These are phyloP conservation scores for Holacanthus passer DNA, from an alignment of 2,113 vertebrate species.

Conservation along the genomic window DNA sequence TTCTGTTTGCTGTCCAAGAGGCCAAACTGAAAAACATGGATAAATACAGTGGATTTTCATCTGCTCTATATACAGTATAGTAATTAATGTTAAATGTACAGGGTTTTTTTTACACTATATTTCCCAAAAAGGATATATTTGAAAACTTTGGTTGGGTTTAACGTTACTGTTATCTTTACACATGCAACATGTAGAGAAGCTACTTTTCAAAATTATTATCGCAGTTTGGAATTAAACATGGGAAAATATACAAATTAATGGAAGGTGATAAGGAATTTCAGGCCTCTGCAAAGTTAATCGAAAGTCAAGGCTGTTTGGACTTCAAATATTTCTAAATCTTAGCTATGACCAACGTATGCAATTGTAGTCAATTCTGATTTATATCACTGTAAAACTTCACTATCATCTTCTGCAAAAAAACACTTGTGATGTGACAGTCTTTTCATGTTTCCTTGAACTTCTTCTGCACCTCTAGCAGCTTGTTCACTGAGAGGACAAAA, in stretches of 20 bases:
- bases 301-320: no score
- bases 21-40: neutral
- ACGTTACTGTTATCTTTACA: neutral
- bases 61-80: neutral
- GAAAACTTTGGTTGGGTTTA: no score
- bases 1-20: neutral
- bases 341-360: no score
- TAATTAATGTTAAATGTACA: neutral
- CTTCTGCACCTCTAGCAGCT: neutral
- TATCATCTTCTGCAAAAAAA: neutral
- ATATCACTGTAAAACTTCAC: no score
- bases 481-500: conserved; percentile 12
- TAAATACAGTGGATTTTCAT: neutral
- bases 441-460: conserved; percentile 20
- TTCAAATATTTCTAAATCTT: no score
- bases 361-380: no score
- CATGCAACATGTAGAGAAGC: neutral
- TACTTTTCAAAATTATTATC: no score
- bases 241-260: no score
- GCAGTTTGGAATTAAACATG: no score
- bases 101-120: neutral
- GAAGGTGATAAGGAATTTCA: no score
- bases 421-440: neutral
- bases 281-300: no score
- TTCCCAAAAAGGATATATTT: neutral